Base-by-base conservation (phyloP, 2,113 vertebrate species). In the Labeo catla region DNA sequence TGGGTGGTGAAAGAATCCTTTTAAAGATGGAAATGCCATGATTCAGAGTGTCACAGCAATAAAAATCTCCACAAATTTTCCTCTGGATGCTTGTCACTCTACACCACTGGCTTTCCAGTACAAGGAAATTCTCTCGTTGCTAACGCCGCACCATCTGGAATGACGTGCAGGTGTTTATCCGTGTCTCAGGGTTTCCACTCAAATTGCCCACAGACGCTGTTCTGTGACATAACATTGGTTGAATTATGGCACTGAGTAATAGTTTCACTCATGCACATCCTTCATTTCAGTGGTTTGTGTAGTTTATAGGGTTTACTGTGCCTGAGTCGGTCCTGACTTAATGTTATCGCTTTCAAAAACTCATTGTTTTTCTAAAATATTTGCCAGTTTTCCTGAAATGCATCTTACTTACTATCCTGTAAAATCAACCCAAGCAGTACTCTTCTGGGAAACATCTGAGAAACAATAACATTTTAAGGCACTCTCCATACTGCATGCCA, bases 141-240 rank as follows among this genome's bases (percentile, higher is more conserved):
- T 50, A 45, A 13, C 63, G 6, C 39, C 57, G 65, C 68, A 76
- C 68, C 66, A 76, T 85, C 68, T 85, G 77, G 86, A 81, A 85
- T 57, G 65, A 45, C 72, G 28, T 81, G 21, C 74, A 79, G 77
- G 82, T 39, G 34, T 72, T 65, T 82, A 73, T 54, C 85, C 76
- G 16, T 84, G 76, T 81, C 83, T 86, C 63, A 86, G 73, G 23
- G 8, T 88, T 88, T 88, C 87, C 84, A 88, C 50, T 80, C 65
- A 49, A 28, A 86, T 72, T 36, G 68, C 72, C 57, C 61, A 85
- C 68, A 81, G 49, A 70, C 61, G 63, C 83, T 77, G 23, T 66
- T 52, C 28, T 74, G 9, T 79, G 34, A 68, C 83, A 81, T 66
- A 65, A 80, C 36, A 36, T n/a, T 73, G 65, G 74, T 63, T 54